A percentile compares a stretch with the other conserved stretches of the same genome.
phyloP scores from a whole-genome alignment of 2,797 vertebrate species.

The Sus cebifrons region DNA sequence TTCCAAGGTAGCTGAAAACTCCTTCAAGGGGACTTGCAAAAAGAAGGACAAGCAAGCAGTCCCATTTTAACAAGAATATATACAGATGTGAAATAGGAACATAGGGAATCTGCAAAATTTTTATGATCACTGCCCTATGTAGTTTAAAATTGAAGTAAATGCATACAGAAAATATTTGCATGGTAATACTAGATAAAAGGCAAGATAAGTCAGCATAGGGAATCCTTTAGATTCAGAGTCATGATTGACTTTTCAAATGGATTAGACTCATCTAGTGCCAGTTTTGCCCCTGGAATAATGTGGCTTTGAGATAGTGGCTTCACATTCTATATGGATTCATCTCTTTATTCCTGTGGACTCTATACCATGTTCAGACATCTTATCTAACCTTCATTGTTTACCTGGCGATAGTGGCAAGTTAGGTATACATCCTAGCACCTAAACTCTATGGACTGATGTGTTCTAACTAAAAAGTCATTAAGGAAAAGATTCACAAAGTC shows the following conservation, averaged over 20 bases:
- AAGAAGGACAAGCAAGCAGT: background rate
- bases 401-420: background rate
- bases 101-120: background rate
- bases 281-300: background rate
- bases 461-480: background rate
- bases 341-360: background rate
- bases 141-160: background rate
- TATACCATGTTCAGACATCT: background rate
- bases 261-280: background rate
- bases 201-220: background rate
- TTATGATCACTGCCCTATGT: background rate
- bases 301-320: background rate
- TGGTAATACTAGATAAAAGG: background rate
- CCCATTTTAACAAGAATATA: background rate
- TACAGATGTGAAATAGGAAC: background rate
- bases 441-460: background rate
- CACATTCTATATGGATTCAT: background rate
- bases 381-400: background rate
- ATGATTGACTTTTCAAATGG: slow-evolving; percentile 9
- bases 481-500: background rate
- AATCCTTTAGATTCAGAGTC: background rate
- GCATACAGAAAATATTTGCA: background rate
- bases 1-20: background rate
- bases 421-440: background rate
- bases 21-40: background rate